phyloP scores from a whole-genome alignment of 1,140 invertebrate species.

The Bombus fervidus region DNA sequence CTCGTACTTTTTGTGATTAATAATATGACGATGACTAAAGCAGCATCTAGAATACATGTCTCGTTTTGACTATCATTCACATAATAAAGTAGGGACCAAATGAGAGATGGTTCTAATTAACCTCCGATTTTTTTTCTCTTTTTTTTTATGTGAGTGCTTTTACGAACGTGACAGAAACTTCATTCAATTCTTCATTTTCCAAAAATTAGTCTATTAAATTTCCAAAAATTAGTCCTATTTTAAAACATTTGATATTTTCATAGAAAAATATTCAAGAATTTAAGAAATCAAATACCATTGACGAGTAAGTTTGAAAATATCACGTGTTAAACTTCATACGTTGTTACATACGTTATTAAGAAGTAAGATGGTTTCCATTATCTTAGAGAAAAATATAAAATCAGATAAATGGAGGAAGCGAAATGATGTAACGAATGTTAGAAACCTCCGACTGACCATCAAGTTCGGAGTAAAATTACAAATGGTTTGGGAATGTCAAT shows the following conservation, averaged over 20 bases:
- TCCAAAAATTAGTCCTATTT: too few relatives aligned
- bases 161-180: too few relatives aligned
- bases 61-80: too few relatives aligned
- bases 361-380: not conserved
- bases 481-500: not conserved
- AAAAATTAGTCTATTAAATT: too few relatives aligned
- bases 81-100: too few relatives aligned
- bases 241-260: not conserved
- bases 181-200: too few relatives aligned
- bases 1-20: not conserved
- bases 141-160: too few relatives aligned
- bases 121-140: too few relatives aligned
- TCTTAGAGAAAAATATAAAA: not conserved
- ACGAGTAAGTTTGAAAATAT: not conserved
- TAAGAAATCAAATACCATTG: not conserved
- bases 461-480: not conserved
- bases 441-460: not conserved
- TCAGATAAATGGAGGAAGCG: not conserved
- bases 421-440: not conserved
- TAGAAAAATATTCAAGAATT: too few relatives aligned
- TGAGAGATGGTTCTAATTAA: too few relatives aligned
- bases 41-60: too few relatives aligned
- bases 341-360: not conserved
- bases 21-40: not conserved
- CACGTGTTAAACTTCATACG: not conserved